A percentile compares a stretch with the other conserved stretches of the same genome.
These are phyloP conservation scores for Parapristionchus giblindavisi DNA, from an alignment of 2,888 invertebrate genomes.

Conservation along the genomic window DNA sequence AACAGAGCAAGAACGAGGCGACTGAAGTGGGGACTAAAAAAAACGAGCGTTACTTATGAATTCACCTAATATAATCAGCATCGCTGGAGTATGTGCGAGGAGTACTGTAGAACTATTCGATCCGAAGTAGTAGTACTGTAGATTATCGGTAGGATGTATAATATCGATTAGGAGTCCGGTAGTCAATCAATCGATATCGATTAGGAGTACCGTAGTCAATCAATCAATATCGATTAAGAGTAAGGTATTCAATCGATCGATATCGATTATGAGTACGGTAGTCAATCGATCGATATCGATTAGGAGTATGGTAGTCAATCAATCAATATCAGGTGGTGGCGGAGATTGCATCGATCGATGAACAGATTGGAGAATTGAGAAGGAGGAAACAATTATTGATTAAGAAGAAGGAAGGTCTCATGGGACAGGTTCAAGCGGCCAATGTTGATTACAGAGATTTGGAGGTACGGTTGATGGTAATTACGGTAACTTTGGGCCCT, in stretches of 20 bases:
- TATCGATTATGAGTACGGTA: not conserved
- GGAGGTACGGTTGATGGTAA: constrained; percentile 45
- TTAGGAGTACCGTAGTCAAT: not conserved
- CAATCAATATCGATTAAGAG: not conserved
- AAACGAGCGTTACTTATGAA: no score
- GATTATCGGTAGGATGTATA: no score
- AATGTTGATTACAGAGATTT: constrained; percentile 26
- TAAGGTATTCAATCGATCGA: not conserved
- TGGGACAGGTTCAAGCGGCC: constrained; percentile 27
- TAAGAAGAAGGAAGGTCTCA: constrained; percentile 40
- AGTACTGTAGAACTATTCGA: no score
- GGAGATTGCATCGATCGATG: constrained; percentile 52
- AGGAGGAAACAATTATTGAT: constrained; percentile 42
- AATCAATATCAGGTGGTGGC: constrained; percentile 15
- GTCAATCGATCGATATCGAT: not conserved
- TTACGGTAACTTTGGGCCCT: no score
- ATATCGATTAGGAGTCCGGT: no score
- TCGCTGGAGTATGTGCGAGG: no score
- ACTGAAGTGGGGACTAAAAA: no score
- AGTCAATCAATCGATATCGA: no score
- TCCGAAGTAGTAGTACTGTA: no score
- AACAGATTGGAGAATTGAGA: constrained; percentile 48
- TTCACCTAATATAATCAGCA: no score
- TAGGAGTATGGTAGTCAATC: not conserved
- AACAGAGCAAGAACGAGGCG: no score